Evolutionary conservation across 2,797 vertebrate genomes (phyloP).

Genomic region (Cirrhinus molitorella): DNA sequence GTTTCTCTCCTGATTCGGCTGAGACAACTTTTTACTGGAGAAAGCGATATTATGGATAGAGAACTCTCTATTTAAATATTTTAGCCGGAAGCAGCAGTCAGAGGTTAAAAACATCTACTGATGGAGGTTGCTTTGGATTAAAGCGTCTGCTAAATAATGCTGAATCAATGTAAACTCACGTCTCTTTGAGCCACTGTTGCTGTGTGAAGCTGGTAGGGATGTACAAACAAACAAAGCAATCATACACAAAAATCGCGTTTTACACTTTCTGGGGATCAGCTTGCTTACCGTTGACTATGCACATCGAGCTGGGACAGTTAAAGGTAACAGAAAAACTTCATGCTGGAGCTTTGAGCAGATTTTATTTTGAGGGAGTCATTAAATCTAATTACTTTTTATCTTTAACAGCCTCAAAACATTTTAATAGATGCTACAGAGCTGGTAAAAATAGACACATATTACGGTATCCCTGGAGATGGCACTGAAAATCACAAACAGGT

Average conservation of each 20-base stretch:
- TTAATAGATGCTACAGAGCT: neutral
- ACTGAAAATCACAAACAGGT: neutral
- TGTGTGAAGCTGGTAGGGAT: neutral
- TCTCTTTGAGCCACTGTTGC: neutral
- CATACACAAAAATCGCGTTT: neutral
- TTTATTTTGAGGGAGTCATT: neutral
- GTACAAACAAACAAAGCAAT: neutral
- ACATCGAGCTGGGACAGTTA: neutral
- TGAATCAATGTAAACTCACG: neutral
- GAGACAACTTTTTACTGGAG: neutral
- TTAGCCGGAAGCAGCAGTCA: neutral
- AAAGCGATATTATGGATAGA: neutral
- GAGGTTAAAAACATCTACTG: neutral
- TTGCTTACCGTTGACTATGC: neutral
- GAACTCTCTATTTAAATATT: neutral
- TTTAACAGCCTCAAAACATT: neutral
- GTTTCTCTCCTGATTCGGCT: neutral
- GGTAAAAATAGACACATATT: conserved; percentile 7
- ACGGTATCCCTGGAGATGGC: conserved; percentile 4
- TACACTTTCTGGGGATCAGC: neutral
- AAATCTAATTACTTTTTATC: neutral
- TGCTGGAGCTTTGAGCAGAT: neutral
- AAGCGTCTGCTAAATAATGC: neutral
- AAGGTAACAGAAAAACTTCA: neutral
- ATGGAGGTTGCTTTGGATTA: neutral